Conservation (phyloP, 2,113 vertebrate species). For the Equus quagga region DNA sequence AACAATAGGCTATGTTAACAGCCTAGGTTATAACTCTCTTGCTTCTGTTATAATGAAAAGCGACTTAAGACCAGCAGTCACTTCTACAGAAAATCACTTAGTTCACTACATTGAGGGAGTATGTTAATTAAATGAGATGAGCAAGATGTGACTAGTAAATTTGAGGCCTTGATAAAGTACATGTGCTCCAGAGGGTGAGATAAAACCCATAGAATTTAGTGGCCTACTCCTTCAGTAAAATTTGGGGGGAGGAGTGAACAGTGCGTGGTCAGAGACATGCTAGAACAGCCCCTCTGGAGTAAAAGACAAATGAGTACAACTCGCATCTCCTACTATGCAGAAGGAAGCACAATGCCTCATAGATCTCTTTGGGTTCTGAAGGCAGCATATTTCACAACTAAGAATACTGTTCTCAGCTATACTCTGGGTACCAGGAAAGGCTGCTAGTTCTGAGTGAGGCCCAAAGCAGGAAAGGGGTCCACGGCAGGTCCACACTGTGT, state of each 20-base stretch:
- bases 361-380: neutral
- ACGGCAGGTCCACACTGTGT: neutral
- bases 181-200: neutral
- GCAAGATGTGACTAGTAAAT: neutral
- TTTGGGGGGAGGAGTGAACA: neutral
- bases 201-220: neutral
- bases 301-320: neutral
- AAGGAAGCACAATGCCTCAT: neutral
- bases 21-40: neutral
- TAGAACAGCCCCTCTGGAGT: neutral
- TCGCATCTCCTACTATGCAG: neutral
- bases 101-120: neutral
- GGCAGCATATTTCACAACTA: neutral
- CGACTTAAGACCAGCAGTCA: neutral
- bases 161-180: neutral
- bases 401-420: neutral
- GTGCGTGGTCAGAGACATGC: neutral
- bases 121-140: neutral
- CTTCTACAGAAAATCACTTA: slow-evolving; percentile 5
- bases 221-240: neutral
- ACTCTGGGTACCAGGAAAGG: neutral
- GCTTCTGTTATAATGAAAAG: neutral
- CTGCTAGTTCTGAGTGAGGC: neutral
- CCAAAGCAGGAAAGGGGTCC: neutral
- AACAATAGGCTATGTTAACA: neutral